A percentile compares a stretch with the other conserved stretches of the same genome.
phyloP scores from a whole-genome alignment of 2,888 invertebrate species.

The Drosophila kanekoi region DNA sequence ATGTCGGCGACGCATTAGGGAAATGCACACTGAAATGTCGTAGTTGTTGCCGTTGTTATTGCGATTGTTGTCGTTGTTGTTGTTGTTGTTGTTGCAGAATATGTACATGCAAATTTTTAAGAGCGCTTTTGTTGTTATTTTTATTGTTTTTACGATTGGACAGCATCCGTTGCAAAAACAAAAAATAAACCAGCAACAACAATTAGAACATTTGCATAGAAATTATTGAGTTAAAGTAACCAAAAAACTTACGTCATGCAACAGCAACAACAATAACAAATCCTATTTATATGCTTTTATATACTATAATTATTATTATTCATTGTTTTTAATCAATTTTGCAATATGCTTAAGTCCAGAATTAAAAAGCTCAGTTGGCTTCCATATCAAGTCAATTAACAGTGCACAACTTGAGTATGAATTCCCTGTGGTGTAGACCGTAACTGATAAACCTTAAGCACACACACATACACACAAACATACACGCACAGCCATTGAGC shows the following conservation, averaged over 20 bases:
- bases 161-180: conserved; percentile 55
- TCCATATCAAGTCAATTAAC: conserved; percentile 57
- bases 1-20: conserved; percentile 62
- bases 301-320: background rate
- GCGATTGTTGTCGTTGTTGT: conserved; percentile 34
- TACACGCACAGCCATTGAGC: conserved; percentile 9
- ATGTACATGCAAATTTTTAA: conserved; percentile 70
- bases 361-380: conserved; percentile 31
- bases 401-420: conserved; percentile 13
- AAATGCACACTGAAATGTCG: conserved; percentile 55
- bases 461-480: background rate
- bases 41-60: conserved; percentile 19
- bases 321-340: conserved; percentile 42
- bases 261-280: conserved; percentile 32
- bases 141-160: conserved; percentile 67
- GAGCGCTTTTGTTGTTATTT: conserved; percentile 45
- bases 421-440: conserved; percentile 35
- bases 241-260: conserved; percentile 52
- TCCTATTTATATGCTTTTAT: conserved; percentile 20
- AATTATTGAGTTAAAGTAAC: conserved; percentile 46
- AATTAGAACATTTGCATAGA: conserved; percentile 58
- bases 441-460: conserved; percentile 33
- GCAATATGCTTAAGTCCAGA: conserved; percentile 34
- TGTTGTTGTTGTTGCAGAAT: conserved; percentile 43
- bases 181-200: conserved; percentile 15